Base-by-base conservation (phyloP, 2,113 vertebrate species). In the Gnathonemus echidnorhynchus region DNA sequence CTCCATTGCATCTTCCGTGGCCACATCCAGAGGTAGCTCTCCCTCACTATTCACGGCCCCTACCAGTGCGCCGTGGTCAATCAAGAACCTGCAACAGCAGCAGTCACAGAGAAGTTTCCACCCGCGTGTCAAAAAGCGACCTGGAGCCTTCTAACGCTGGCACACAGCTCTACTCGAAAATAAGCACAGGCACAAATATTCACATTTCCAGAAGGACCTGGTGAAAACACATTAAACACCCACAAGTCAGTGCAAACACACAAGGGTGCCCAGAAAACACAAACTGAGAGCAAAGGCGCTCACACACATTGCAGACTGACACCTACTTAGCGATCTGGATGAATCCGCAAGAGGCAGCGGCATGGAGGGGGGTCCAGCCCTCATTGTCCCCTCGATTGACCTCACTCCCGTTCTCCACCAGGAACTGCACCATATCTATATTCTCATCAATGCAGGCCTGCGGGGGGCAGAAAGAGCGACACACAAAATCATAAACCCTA, bases 361-460 rank as follows among this genome's bases (percentile, higher is more conserved):
- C 96, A 8, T 97, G 96, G 58, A 97, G 94, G 42, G 96, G 96
- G 88, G 96, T 97, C 96, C 96, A 97, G 90, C 96, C 96, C 93
- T 97, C 96, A 5, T 97, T 97, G 93, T 97, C 96, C 53, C 95
- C 96, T 90, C 94, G 92, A 95, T 96, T 97, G 74, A 97, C 95
- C 0, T 95, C 94, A 48, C 96, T 96, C 8, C 96, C 96, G 31
- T 94, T 96, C 92, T 97, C 96, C 92, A 97, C 95, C 91, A 97
- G 95, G 83, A 97, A 97, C 95, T 96, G 94, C 88, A 97, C 96
- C 96, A 97, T 97, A 89, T 97, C 96, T 4, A 96, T 92, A 17
- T 97, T 97, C 90, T 97, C 96, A 90, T 97, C 96, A 10, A 97
- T 97, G 92, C 96, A 97, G 91, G 96, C 96, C 96, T 97, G 92